Evolutionary conservation across 2,888 invertebrate genomes (phyloP).

Genomic region (Diachrysia chrysitis): DNA sequence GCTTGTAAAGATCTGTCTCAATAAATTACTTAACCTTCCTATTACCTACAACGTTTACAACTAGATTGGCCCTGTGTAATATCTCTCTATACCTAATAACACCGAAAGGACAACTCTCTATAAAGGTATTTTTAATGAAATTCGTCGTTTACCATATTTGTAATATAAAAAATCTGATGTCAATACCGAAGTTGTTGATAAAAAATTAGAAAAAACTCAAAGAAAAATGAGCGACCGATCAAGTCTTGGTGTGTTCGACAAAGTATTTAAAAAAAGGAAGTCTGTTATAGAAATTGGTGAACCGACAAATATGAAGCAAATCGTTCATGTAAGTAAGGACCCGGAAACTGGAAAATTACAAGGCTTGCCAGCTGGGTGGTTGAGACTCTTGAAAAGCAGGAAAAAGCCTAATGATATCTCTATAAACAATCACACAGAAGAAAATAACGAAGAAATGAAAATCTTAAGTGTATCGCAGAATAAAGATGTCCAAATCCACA

Average conservation of each 20-base stretch:
- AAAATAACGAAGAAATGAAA: not conserved
- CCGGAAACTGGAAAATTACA: conserved; percentile 94
- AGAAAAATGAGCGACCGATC: conserved; percentile 84
- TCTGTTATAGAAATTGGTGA: conserved; percentile 92
- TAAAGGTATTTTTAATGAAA: too few species aligned
- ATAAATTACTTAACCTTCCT: not conserved
- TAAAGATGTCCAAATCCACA: not conserved
- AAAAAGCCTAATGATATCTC: not conserved
- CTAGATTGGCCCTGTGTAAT: not conserved
- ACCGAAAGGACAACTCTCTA: too few species aligned
- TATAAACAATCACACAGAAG: conserved; percentile 93
- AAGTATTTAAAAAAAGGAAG: conserved; percentile 81
- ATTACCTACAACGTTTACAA: not conserved
- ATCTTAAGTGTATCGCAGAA: not conserved
- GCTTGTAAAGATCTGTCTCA: not conserved
- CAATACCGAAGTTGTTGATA: not conserved
- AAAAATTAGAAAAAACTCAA: conserved; percentile 59
- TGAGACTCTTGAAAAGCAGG: conserved; percentile 92
- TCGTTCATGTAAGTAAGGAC: conserved; percentile 96
- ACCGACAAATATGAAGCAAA: conserved; percentile 95
- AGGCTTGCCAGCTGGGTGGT: conserved; percentile 95
- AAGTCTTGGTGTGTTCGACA: conserved; percentile 82
- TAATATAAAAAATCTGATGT: too few species aligned
- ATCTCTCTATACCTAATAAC: not conserved
- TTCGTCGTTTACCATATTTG: too few species aligned